Base-by-base conservation (phyloP, 2,113 vertebrate genomes). In the Lepisosteus oculatus region DNA sequence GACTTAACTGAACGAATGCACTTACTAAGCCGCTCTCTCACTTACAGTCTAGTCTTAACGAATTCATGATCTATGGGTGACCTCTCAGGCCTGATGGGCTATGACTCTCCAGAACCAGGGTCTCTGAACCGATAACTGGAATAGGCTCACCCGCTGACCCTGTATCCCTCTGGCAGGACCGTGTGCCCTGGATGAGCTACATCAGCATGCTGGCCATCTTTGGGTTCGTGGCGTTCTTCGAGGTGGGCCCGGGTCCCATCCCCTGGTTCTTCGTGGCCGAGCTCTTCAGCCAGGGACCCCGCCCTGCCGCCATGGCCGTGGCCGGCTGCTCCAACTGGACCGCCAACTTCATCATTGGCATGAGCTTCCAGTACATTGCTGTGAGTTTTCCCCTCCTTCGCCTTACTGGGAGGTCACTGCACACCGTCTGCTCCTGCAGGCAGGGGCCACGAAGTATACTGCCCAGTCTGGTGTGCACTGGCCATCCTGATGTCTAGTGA, bases 191-290 rank as follows among this genome's bases (percentile, higher is more conserved):
- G 80, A 95, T 96, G 89, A 95, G 90, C 82, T 94, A 94, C 67
- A 71, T 95, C 73, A 90, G 94, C 85, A 95, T 95, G 79, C 83
- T 95, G 67, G 79, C 94, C 70, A 94, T 96, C 79, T 96, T 94
- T 41, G 93, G 94, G 66, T 97, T 97, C 12, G 95, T 97, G 78
- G 95, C 92, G 1, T 96, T 97, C 87, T 97, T 97, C 55, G 95
- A 97, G 75, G 83, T 97, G 2, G 95, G 95, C 1, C 95, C 95
- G 0, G 95, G 95, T 41, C 95, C 95, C 56, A 97, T 97, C 55
- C 95, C 95, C 3, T 97, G 95, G 95, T 97, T 97, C 85, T 94
- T 96, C 3, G 95, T 96, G 62, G 95, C 95, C 0, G 95, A 97
- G 81, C 86, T 97, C 5, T 97, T 97, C 83, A 94, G 93, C 74